Conservation (phyloP, 2,797 vertebrate genomes). For the Echeneis naucrates region DNA sequence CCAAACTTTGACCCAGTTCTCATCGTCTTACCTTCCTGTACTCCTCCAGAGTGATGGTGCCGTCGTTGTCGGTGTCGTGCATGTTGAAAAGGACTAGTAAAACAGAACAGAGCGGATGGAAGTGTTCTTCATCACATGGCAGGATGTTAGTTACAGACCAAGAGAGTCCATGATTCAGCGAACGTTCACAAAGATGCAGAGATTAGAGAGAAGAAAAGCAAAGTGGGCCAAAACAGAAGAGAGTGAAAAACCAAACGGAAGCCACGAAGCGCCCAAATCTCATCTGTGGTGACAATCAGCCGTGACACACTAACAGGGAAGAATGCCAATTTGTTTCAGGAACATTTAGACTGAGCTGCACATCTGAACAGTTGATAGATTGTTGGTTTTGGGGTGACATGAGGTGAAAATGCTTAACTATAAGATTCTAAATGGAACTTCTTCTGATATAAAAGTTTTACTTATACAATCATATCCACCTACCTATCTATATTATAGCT, state of each 20-base stretch:
- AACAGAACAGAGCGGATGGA: background rate
- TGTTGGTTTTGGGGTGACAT: background rate
- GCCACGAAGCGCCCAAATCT: background rate
- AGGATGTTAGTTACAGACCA: background rate
- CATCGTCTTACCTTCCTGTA: slow-evolving; percentile 90
- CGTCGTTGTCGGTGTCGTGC: slow-evolving; percentile 94
- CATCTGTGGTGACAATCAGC: background rate
- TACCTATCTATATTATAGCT: no score
- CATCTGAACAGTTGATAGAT: background rate
- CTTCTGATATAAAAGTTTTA: no score
- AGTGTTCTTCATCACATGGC: slow-evolving; percentile 1
- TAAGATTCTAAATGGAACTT: background rate
- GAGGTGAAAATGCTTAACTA: background rate
- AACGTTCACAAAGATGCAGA: slow-evolving; percentile 9
- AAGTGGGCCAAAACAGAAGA: background rate
- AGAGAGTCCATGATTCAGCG: slow-evolving; percentile 35
- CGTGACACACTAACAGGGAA: background rate
- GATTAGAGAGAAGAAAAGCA: background rate
- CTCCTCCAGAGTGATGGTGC: slow-evolving; percentile 92
- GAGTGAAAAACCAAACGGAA: background rate
- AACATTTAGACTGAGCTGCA: slow-evolving; percentile 9
- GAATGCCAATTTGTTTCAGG: background rate
- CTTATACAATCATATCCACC: no score
- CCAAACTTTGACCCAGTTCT: no score
- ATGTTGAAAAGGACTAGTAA: slow-evolving; percentile 94